Base-by-base conservation (phyloP, 2,888 invertebrate species). In the Spicauda simplicius region DNA sequence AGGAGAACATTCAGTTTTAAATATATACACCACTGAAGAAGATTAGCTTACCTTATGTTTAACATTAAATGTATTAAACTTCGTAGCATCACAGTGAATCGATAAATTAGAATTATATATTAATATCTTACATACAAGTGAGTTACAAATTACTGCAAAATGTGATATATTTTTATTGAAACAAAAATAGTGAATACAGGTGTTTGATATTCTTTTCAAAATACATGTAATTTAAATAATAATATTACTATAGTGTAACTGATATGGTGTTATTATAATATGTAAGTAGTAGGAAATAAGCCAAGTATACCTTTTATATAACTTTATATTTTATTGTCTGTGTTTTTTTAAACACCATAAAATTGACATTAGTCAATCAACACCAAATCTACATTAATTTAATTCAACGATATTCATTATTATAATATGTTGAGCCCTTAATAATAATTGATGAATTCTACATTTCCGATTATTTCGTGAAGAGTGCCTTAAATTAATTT, bases 41-140 rank as follows among this genome's bases (percentile, higher is more conserved):
- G 18, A 14, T 41, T 41, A 41, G 2, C 14, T 41, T 56, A 37
- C 16, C 45, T 53, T 53, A 64, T 54, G 41, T 59, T 79, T 76
- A 80, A 78, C 77, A 78, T 77, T 83, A 80, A 73, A 79, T 74
- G 77, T 81, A 77, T 80, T 80, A 83, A 81, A 78, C 83, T 85
- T 86, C 75, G 85, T 90, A 91, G 88, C 90, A 92, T 92, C 92
- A 92, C 92, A 92, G 92, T 91, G 88, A 87, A 88, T 90, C 83
- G 83, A 85, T 74, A 73, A 72, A 69, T 72, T 69, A 71, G 71
- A 71, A 69, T 65, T 64, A 72, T 65, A 25, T 25, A 70, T 25
- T 67, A 68, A 55, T 65, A 64, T 50, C 55, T 72, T 70, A 73
- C 59, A 70, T 68, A 65, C 33, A 59, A 41, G 41, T 41, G 41